A percentile compares a stretch with the other conserved stretches of the same genome.
These are phyloP conservation scores for Bothrops jararaca DNA, from an alignment of 2,113 vertebrate species.

Conservation along the genomic window DNA sequence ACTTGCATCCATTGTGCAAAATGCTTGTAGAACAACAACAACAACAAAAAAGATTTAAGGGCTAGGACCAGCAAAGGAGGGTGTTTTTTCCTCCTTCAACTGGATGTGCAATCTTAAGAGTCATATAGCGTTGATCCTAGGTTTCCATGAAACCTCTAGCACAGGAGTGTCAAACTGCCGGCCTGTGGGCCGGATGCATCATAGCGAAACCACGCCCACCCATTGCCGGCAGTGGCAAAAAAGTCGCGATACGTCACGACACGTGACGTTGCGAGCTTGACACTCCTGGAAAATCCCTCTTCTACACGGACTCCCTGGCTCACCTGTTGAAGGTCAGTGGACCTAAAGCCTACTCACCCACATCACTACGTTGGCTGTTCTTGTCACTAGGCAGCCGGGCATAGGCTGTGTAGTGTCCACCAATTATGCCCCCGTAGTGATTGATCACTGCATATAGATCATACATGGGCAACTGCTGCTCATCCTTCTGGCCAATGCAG, in stretches of 20 bases:
- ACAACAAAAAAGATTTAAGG: not conserved
- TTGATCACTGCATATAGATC: constrained; percentile 97
- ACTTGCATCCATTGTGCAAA: not conserved
- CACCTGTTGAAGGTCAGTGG: not conserved
- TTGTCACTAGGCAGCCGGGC: constrained; percentile 92
- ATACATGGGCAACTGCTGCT: constrained; percentile 89
- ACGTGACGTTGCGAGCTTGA: too few species aligned
- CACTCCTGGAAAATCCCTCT: too few species aligned
- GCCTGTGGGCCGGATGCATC: too few species aligned
- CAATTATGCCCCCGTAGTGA: constrained; percentile 98
- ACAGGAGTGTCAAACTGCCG: too few species aligned
- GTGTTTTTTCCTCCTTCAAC: too few species aligned
- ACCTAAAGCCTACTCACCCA: constrained; percentile 76
- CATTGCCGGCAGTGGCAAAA: too few species aligned
- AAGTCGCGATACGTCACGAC: too few species aligned
- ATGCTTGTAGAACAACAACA: not conserved
- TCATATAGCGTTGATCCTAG: not conserved
- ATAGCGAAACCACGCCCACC: too few species aligned
- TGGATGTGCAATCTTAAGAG: not conserved
- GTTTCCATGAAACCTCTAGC: not conserved
- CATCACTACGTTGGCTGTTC: constrained; percentile 96
- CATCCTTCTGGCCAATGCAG: constrained; percentile 95
- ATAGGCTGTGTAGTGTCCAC: constrained; percentile 95
- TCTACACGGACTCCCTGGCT: not conserved
- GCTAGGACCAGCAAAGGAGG: not conserved